Conservation (phyloP, 2,113 vertebrate species). For the Nematolebias whitei region DNA sequence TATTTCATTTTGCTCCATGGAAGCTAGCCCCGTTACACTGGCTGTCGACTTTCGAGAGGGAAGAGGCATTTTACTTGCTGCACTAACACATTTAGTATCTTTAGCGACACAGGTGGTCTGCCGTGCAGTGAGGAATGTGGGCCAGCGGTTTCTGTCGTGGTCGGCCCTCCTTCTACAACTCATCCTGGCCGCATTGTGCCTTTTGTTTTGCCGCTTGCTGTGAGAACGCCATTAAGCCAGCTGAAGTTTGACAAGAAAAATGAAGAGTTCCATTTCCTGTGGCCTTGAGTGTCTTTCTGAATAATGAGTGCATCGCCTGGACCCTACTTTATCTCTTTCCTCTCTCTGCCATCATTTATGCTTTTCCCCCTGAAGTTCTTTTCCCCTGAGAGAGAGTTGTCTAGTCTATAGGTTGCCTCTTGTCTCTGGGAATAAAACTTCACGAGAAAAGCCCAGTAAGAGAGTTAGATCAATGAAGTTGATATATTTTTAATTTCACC, state of each 20-base stretch:
- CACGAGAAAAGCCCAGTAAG: constrained; percentile 49
- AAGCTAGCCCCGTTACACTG: constrained; percentile 18
- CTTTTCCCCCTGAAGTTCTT: constrained; percentile 62
- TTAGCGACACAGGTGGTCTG: constrained; percentile 38
- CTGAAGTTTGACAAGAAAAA: constrained; percentile 81
- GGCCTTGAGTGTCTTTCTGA: constrained; percentile 80
- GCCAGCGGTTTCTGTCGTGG: background rate
- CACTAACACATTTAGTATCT: constrained; percentile 15
- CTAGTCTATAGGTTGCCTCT: constrained; percentile 50
- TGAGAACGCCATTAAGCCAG: constrained; percentile 70
- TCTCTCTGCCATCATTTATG: constrained; percentile 33
- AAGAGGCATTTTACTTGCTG: constrained; percentile 44
- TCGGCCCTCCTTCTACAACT: constrained; percentile 35
- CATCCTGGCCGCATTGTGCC: constrained; percentile 33
- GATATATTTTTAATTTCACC: constrained; percentile 2
- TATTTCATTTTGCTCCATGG: constrained; percentile 58
- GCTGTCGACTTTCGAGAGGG: constrained; percentile 26
- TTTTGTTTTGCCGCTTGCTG: constrained; percentile 70
- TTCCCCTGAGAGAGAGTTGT: constrained; percentile 45
- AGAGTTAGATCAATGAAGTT: constrained; percentile 52
- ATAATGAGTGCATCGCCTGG: constrained; percentile 74
- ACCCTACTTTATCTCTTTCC: constrained; percentile 48
- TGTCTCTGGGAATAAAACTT: constrained; percentile 56
- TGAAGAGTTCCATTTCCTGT: constrained; percentile 77
- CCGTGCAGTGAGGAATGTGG: constrained; percentile 12